These are phyloP conservation scores for Calliopum simillimum DNA, from an alignment of 2,888 invertebrate species.

Conservation along the genomic window DNA sequence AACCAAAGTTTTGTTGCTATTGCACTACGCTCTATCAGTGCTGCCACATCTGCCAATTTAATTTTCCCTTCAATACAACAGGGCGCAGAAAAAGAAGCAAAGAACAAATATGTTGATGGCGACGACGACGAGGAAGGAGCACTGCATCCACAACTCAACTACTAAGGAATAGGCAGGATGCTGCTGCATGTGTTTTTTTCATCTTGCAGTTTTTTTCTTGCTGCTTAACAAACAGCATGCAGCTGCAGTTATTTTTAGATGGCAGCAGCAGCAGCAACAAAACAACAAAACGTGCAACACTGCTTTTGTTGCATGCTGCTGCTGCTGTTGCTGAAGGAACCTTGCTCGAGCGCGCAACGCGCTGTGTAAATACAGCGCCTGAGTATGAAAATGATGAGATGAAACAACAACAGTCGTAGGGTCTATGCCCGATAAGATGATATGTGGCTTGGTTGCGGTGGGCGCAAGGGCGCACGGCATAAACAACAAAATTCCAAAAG, in stretches of 20 bases:
- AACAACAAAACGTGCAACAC: constrained; percentile 19
- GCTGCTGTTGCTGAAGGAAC: constrained; percentile 8
- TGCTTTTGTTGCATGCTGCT: constrained; percentile 19
- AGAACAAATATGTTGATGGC: constrained; percentile 13
- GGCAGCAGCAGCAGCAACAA: no score
- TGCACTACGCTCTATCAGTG: constrained; percentile 15
- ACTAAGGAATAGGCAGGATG: constrained; percentile 8
- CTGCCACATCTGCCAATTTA: constrained; percentile 31
- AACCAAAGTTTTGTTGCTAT: constrained; percentile 1
- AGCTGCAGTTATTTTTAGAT: constrained; percentile 13
- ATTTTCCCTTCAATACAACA: constrained; percentile 21
- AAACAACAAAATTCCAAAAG: constrained; percentile 6
- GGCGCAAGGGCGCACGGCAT: not conserved
- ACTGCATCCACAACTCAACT: not conserved
- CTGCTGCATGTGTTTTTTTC: constrained; percentile 33
- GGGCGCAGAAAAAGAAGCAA: not conserved
- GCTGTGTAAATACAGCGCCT: not conserved
- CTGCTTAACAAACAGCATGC: constrained; percentile 39
- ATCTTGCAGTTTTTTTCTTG: constrained; percentile 38
- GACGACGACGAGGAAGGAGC: constrained; percentile 10
- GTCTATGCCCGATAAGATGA: constrained; percentile 11
- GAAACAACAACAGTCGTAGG: not conserved
- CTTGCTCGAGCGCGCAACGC: not conserved
- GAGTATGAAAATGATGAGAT: not conserved
- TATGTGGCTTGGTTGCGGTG: not conserved